Evolutionary conservation across 2,888 invertebrate genomes (phyloP).

Genomic region (Leptinotarsa tumamoca): DNA sequence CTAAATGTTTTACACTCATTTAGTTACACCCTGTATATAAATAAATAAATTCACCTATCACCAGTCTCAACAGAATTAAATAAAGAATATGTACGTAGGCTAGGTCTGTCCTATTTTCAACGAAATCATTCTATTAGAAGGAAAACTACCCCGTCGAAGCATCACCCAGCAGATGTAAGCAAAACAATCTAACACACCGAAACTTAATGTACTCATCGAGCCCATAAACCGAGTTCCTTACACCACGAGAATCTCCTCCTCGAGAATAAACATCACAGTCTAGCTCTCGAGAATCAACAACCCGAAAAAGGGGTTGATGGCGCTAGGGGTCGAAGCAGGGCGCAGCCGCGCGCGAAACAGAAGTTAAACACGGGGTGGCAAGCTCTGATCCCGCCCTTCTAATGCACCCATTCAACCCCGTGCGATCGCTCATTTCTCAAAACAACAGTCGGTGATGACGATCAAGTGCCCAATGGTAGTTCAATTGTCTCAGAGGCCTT

Average conservation of each 20-base stretch:
- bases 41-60: no score
- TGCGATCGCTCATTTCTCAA: slow-evolving; percentile 58
- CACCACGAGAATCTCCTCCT: neutral
- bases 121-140: no score
- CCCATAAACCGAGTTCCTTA: neutral
- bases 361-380: slow-evolving; percentile 67
- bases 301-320: slow-evolving; percentile 51
- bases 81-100: no score
- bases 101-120: no score
- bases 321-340: slow-evolving; percentile 48
- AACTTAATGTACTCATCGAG: neutral
- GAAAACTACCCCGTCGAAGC: neutral
- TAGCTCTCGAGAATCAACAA: slow-evolving; percentile 51
- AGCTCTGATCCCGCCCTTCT: slow-evolving; percentile 65
- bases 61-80: no score
- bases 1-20: no score
- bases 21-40: no score
- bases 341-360: slow-evolving; percentile 57
- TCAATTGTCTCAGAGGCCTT: slow-evolving; percentile 12
- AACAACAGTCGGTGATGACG: slow-evolving; percentile 54
- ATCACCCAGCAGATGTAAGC: neutral
- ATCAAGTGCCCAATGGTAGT: slow-evolving; percentile 40
- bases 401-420: slow-evolving; percentile 53
- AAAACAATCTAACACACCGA: neutral
- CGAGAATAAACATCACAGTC: slow-evolving; percentile 50